These are phyloP conservation scores for Trachelus iudaicus DNA, from an alignment of 2,888 invertebrate genomes.

Conservation along the genomic window DNA sequence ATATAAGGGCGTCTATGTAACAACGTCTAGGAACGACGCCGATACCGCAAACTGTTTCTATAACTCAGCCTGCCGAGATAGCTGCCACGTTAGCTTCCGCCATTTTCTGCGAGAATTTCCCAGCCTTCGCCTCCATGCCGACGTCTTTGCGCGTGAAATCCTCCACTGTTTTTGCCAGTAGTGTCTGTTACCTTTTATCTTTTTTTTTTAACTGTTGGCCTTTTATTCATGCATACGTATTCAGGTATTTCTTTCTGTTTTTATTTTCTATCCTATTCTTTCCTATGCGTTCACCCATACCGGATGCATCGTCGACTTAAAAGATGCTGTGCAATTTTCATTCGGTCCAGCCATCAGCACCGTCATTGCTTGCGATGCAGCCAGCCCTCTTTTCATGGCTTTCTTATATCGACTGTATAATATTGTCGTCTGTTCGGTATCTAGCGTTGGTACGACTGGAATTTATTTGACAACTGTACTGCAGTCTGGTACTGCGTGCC, in stretches of 20 bases:
- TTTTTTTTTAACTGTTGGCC: neutral
- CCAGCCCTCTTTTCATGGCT: conserved; percentile 15
- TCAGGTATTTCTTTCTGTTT: neutral
- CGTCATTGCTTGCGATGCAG: neutral
- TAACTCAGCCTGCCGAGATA: conserved; percentile 42
- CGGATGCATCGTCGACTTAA: neutral
- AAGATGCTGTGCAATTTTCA: neutral
- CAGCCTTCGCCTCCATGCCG: neutral
- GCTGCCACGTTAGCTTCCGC: neutral
- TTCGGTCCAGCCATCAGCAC: neutral
- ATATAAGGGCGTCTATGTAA: conserved; percentile 45
- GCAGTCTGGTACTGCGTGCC: neutral
- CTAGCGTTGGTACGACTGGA: conserved; percentile 21
- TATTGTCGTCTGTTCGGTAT: conserved; percentile 53
- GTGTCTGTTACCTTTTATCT: neutral
- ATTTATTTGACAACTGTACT: neutral
- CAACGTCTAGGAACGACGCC: conserved; percentile 41
- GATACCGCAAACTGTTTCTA: conserved; percentile 57
- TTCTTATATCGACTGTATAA: conserved; percentile 46
- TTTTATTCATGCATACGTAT: neutral
- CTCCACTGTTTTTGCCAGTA: neutral
- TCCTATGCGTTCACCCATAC: neutral
- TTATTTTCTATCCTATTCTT: neutral
- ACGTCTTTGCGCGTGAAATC: neutral
- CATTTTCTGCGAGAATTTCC: neutral